These are phyloP conservation scores for Adelphocoris suturalis DNA, from an alignment of 2,888 invertebrate species.

Conservation along the genomic window DNA sequence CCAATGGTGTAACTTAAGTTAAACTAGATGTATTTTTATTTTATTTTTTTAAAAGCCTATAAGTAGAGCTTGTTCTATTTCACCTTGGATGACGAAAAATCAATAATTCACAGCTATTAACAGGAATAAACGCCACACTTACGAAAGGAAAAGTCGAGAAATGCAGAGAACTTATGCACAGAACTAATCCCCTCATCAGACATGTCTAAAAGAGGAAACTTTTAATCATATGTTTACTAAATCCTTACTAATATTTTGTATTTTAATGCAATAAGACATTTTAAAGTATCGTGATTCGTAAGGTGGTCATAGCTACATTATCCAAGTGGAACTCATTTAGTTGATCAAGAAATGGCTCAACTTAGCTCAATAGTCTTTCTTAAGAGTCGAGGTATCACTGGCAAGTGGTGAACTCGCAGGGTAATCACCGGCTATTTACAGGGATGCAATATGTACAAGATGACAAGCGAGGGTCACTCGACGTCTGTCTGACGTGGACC, in stretches of 20 bases:
- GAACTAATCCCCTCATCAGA: background rate
- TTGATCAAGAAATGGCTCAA: background rate
- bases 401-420: slow-evolving; percentile 35
- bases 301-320: background rate
- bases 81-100: too few species aligned
- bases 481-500: background rate
- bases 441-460: background rate
- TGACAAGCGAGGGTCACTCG: background rate
- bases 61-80: background rate
- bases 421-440: slow-evolving; percentile 19
- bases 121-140: too few species aligned
- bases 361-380: background rate
- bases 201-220: background rate
- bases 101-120: too few species aligned
- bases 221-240: background rate
- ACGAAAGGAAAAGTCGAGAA: too few species aligned
- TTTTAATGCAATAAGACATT: background rate
- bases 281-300: background rate
- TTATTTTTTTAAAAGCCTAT: background rate
- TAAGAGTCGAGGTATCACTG: slow-evolving; percentile 20
- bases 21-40: background rate
- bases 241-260: background rate
- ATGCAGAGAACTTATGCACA: background rate
- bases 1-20: background rate
- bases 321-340: background rate